Base-by-base conservation (phyloP, 2,888 invertebrate genomes). In the Macrophya alboannulata region DNA sequence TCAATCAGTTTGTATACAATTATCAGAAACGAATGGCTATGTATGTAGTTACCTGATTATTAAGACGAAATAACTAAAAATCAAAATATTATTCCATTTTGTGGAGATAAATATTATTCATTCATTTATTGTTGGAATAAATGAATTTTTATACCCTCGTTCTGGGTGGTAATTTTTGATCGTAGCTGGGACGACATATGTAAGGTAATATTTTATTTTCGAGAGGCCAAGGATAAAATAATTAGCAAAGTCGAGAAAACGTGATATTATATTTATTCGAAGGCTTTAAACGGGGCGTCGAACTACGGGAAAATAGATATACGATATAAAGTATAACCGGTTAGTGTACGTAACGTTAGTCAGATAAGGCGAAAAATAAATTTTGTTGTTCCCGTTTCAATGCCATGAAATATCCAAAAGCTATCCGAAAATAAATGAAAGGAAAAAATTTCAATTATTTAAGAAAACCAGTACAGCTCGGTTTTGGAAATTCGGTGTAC, bases 191-290 rank as follows among this genome's bases (percentile, higher is more conserved):
- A 8, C 10, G 62, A 62, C 25, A 4, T 21, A 48, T 48, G 48
- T 48, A 48, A 48, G 9, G 48, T 48, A n/a, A n/a, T n/a, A 9
- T 1, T 48, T 8, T 10, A 62, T 40, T 40, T 71, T 40, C 0
- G 71, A 10, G 71, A 43, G 40, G 71, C 71, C 71, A 71, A 40
- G 71, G 71, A 71, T n/a, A 8, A 37, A 71, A 9, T 71, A 71
- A 40, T 71, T 17, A 8, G 71, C 43, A 71, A 71, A 71, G 15
- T n/a, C 9, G 12, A 40, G 37, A 37, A 71, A 40, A 71, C 15
- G 12, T 68, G 68, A 17, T 40, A 6, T 40, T 71, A 17, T 40
- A 6, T 40, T 71, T 68, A 68, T 68, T 71, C n/a, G 37, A 40
- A 71, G 71, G 37, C n/a, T 71, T 40, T 71, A 1, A 9, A 40